Evolutionary conservation across 2,888 invertebrate species (phyloP), one percentile per base, ranked within the genome.

Genomic region (Liodrosophila aerea): DNA sequence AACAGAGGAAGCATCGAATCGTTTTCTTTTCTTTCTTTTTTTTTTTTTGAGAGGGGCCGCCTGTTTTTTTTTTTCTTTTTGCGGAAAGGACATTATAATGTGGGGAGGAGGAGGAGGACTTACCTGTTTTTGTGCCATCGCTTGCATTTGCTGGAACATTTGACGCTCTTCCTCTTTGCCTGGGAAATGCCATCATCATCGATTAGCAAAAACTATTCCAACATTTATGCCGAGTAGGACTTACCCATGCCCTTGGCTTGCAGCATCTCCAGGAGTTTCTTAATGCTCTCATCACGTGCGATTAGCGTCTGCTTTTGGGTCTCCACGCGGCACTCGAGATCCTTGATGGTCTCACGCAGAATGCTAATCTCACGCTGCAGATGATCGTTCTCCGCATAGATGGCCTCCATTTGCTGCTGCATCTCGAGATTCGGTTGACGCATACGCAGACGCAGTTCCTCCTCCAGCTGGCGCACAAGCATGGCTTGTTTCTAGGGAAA

Each of bases 301-400:
- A 96, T 95, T 76, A 99, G 92, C 40, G 98, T 99, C 91, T 98
- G 98, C 91, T 98, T 98, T 91, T 99, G 98, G 29, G 98, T 98
- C 91, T 98, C 98, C 88, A 98, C 97, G 86, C 98, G 94, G 87
- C 98, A 92, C 91, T 98, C 98, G 91, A 98, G 92, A 91, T 98
- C 98, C 94, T 97, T 97, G 89, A 97, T 97, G 59, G 97, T 97
- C 89, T 98, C 97, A 66, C 97, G 93, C 80, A 98, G 92, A 89
- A 97, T 96, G 73, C 96, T 95, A 78, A 97, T 96, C 91, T 97
- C 97, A 82, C 97, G 93, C 84, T 96, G 95, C 85, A 98, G 93
- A 88, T 97, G 97, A 91, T 98, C 98, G 89, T 98, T 97, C 90
- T 98, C 98, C 44, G 95, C 94, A 90, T 95, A 97, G 68, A 98